Percentiles rank a stretch among this genome's conserved stretches.
These are phyloP conservation scores for Calameuta pallipes DNA, from an alignment of 2,888 invertebrate species.

Conservation along the genomic window DNA sequence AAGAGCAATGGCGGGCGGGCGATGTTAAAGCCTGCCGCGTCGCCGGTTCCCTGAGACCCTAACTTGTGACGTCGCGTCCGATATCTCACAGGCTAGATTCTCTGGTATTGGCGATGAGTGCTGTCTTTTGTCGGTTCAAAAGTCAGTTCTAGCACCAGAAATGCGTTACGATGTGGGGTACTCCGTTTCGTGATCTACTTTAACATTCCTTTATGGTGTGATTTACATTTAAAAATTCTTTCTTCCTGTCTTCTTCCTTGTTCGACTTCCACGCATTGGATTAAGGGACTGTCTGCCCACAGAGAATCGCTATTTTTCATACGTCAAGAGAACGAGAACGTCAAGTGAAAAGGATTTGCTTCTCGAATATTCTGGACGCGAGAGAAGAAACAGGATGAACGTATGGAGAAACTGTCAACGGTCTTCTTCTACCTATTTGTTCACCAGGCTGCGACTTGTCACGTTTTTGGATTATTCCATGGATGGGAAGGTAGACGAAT, in stretches of 20 bases:
- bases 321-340: neutral
- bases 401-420: neutral
- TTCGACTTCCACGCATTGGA: neutral
- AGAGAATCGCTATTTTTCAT: neutral
- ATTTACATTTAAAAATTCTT: neutral
- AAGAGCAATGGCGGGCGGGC: slow-evolving; percentile 61
- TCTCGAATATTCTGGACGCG: neutral
- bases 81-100: slow-evolving; percentile 79
- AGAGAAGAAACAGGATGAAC: neutral
- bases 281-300: neutral
- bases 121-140: slow-evolving; percentile 60
- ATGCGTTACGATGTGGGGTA: neutral
- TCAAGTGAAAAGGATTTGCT: neutral
- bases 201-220: neutral
- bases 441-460: neutral
- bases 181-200: neutral
- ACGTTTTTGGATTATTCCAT: neutral
- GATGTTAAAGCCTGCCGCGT: slow-evolving; percentile 67
- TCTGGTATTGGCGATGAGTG: slow-evolving; percentile 75
- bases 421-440: neutral
- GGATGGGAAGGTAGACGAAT: neutral
- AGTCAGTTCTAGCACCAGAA: slow-evolving; percentile 3
- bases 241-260: neutral
- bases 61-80: slow-evolving; percentile 76
- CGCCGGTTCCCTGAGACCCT: slow-evolving; percentile 83